A percentile compares a stretch with the other conserved stretches of the same genome.
Conservation (phyloP, 2,797 vertebrate species). For the Varecia variegata region DNA sequence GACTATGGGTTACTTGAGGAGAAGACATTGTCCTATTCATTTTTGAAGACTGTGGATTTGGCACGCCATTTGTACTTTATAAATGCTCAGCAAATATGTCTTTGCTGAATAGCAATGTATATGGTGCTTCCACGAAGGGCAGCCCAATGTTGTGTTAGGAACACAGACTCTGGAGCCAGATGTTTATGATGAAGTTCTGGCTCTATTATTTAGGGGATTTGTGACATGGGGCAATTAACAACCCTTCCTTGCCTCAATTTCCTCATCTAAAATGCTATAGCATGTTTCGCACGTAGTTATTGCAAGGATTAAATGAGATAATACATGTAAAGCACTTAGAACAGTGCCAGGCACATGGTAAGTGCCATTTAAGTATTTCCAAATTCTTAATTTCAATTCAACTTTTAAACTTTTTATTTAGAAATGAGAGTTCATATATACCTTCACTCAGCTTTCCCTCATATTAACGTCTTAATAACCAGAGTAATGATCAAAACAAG, state of each 20-base stretch:
- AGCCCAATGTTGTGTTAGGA: neutral
- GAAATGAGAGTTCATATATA: neutral
- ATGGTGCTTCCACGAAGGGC: neutral
- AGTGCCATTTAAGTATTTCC: neutral
- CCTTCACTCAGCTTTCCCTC: neutral
- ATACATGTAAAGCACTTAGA: neutral
- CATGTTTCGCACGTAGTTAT: neutral
- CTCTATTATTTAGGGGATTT: neutral
- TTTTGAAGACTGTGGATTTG: neutral
- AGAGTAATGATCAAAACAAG: neutral
- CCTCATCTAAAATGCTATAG: neutral
- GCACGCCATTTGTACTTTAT: neutral
- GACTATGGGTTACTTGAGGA: neutral
- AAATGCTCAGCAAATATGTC: neutral
- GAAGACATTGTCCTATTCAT: neutral
- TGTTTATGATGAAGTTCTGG: neutral
- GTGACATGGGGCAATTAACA: neutral
- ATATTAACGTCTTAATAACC: neutral
- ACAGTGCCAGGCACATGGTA: neutral
- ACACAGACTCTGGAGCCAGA: neutral
- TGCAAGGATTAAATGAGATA: neutral
- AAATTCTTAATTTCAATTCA: slow-evolving; percentile 12
- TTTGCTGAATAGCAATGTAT: neutral
- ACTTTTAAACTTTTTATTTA: neutral
- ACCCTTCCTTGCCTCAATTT: neutral